Evolutionary conservation across 1,140 invertebrate genomes (phyloP).

Genomic region (Drosophila pallidifrons): DNA sequence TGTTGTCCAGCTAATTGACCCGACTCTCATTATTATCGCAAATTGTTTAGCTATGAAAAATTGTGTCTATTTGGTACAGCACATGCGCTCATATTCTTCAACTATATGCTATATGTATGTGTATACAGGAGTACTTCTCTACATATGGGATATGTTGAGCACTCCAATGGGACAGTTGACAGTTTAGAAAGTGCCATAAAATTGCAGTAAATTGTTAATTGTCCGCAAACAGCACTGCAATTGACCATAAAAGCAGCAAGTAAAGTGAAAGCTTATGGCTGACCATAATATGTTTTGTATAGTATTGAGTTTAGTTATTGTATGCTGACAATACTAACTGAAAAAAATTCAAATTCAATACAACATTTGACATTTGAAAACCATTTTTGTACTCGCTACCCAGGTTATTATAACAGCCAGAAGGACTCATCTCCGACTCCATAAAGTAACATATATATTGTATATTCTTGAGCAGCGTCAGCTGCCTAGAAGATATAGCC

Average conservation of each 20-base stretch:
- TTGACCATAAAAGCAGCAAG: conserved; percentile 50
- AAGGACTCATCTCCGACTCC: too few species aligned
- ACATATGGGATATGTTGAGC: conserved; percentile 25
- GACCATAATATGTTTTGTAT: background rate
- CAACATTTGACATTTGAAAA: too few species aligned
- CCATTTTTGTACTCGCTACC: too few species aligned
- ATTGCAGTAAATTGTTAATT: conserved; percentile 66
- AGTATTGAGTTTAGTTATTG: background rate
- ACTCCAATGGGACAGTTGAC: conserved; percentile 34
- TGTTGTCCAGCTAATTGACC: conserved; percentile 60
- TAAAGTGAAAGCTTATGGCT: conserved; percentile 28
- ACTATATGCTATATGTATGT: background rate
- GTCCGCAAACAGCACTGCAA: conserved; percentile 50
- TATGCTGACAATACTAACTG: background rate
- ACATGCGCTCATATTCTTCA: background rate
- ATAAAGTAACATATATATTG: too few species aligned
- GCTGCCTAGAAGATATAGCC: too few species aligned
- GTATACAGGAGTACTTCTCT: background rate
- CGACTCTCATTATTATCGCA: conserved; percentile 29
- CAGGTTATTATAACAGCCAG: too few species aligned
- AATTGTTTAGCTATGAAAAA: conserved; percentile 28
- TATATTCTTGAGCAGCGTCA: too few species aligned
- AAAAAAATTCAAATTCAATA: background rate
- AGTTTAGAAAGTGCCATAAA: conserved; percentile 47
- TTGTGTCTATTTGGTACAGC: conserved; percentile 6